Conservation (phyloP, 53 echinoderm and acorn worm species). For the Arbacia lixula region DNA sequence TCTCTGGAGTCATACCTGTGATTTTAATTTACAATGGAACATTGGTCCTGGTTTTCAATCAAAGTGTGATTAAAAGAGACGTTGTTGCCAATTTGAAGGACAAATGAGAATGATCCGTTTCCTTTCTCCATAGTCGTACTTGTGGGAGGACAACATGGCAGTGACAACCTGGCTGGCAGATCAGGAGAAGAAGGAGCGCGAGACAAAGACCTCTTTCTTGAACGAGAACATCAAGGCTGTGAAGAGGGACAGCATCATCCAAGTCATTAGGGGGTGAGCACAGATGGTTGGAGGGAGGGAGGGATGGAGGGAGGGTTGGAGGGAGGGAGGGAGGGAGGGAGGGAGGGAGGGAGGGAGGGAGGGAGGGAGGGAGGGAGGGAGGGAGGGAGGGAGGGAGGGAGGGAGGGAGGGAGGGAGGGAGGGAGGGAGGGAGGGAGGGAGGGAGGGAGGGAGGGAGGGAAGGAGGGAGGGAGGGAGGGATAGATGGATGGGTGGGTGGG, state of each 20-base stretch:
- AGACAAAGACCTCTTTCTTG: constrained; percentile 75
- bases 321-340: neutral
- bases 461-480: no score
- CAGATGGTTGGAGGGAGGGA: neutral
- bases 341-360: neutral
- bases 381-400: no score
- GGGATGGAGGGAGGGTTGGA: neutral
- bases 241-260: constrained; percentile 86
- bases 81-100: no score
- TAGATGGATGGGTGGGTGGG: no score
- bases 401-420: no score
- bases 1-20: no score
- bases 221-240: constrained; percentile 85
- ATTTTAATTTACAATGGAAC: no score
- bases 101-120: no score
- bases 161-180: constrained; percentile 77
- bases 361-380: neutral
- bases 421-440: no score
- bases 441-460: no score
- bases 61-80: no score
- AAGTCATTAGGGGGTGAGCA: constrained; percentile 75
- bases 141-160: constrained; percentile 97
- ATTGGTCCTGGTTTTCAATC: no score
- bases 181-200: constrained; percentile 82
- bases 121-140: constrained; percentile 63